Evolutionary conservation across 2,888 invertebrate genomes (phyloP).

Genomic region (Latrodectus hesperus): DNA sequence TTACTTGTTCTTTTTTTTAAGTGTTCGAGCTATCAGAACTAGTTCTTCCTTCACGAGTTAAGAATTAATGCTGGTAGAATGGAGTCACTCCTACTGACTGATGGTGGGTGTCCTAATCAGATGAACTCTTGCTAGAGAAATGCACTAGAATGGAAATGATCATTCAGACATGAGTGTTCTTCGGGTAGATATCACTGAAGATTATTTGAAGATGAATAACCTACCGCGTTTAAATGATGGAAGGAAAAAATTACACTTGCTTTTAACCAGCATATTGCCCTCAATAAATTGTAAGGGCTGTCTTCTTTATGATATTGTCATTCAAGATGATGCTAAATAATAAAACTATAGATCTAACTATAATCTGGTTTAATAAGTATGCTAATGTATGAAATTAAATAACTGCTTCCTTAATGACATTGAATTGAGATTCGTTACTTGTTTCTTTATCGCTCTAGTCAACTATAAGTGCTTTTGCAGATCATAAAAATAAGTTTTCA

Average conservation of each 20-base stretch:
- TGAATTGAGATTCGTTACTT: too few relatives aligned
- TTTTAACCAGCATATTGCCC: neutral
- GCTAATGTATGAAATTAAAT: too few relatives aligned
- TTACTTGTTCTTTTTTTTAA: neutral
- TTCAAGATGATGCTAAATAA: neutral
- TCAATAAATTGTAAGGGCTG: neutral
- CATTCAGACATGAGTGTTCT: neutral
- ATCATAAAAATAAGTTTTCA: too few relatives aligned
- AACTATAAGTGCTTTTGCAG: too few relatives aligned
- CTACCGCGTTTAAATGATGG: too few relatives aligned
- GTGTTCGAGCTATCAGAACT: neutral
- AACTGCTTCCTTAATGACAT: too few relatives aligned
- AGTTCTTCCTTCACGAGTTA: neutral
- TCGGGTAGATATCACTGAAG: neutral
- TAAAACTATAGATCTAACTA: too few relatives aligned
- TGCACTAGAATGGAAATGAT: neutral
- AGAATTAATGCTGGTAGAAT: neutral
- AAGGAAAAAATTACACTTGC: neutral
- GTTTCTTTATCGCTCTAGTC: too few relatives aligned
- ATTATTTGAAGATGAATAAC: neutral
- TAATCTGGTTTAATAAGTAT: too few relatives aligned
- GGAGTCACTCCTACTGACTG: neutral
- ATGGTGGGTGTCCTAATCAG: slow-evolving; percentile 5
- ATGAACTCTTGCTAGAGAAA: neutral
- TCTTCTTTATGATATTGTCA: neutral